Evolutionary conservation across 2,113 vertebrate genomes (phyloP).

Genomic region (Arizona elegans): DNA sequence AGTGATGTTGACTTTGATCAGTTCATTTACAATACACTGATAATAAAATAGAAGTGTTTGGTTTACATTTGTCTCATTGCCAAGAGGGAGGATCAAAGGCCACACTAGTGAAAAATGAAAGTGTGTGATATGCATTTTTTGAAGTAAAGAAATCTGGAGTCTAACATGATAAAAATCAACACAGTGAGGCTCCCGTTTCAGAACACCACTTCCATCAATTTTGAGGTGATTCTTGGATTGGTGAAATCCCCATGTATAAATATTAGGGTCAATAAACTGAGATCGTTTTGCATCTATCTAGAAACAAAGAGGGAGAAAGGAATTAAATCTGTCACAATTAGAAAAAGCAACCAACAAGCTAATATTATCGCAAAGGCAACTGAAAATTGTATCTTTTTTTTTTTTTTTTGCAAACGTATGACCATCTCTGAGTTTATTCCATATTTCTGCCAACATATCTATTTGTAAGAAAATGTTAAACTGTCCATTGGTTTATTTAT

Average conservation of each 20-base stretch:
- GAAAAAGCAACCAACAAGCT: background rate
- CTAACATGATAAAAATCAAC: slow-evolving; percentile 83
- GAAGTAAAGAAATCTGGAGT: slow-evolving; percentile 81
- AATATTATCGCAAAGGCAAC: background rate
- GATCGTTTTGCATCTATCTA: slow-evolving; percentile 86
- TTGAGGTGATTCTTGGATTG: slow-evolving; percentile 81
- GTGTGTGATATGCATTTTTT: slow-evolving; percentile 78
- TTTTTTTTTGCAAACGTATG: background rate
- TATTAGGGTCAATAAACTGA: slow-evolving; percentile 85
- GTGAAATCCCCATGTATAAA: slow-evolving; percentile 91
- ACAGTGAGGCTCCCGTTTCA: slow-evolving; percentile 72
- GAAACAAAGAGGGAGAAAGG: slow-evolving; percentile 6
- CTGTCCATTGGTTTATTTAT: background rate
- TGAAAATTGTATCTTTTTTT: background rate
- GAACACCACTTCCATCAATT: slow-evolving; percentile 73
- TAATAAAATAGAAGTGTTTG: slow-evolving; percentile 84
- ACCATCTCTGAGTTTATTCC: background rate
- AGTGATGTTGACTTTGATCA: slow-evolving; percentile 82
- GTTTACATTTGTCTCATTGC: slow-evolving; percentile 78
- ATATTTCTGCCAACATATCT: background rate
- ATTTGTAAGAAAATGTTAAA: background rate
- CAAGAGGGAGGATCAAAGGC: slow-evolving; percentile 84
- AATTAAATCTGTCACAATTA: background rate
- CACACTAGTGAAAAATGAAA: slow-evolving; percentile 94
- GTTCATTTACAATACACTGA: slow-evolving; percentile 83